Conservation (phyloP, 2,797 vertebrate species). For the Enteromius unitaeniatus region DNA sequence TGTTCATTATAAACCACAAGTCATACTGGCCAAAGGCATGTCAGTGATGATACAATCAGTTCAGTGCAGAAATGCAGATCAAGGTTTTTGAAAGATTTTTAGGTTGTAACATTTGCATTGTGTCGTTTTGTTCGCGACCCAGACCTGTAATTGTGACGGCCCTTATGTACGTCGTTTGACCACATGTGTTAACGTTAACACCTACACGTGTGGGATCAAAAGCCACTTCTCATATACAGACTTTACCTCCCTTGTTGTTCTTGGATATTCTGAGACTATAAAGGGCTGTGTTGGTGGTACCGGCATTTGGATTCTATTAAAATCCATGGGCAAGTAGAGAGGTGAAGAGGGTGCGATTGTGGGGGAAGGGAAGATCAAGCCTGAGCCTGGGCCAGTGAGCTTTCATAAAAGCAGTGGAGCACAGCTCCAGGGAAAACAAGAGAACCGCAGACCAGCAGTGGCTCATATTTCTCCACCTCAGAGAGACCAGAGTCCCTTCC, state of each 20-base stretch:
- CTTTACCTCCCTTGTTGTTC: neutral
- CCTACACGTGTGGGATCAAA: conserved; percentile 11
- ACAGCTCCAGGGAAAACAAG: conserved; percentile 58
- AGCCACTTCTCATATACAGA: conserved; percentile 10
- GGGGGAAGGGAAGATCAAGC: conserved; percentile 50
- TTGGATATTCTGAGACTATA: conserved; percentile 34
- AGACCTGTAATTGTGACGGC: conserved; percentile 16
- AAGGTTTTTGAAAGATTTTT: neutral
- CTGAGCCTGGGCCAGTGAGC: conserved; percentile 44
- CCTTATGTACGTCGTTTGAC: neutral
- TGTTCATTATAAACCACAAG: neutral
- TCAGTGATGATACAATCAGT: neutral
- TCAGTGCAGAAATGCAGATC: neutral
- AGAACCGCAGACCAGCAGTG: conserved; percentile 48
- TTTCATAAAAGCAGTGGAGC: conserved; percentile 60
- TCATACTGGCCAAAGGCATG: neutral
- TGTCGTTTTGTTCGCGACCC: neutral
- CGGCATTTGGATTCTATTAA: conserved; percentile 55
- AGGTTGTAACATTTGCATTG: neutral
- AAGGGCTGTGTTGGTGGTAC: neutral
- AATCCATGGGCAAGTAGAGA: conserved; percentile 38
- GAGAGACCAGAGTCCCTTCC: conserved; percentile 29
- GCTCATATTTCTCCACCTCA: conserved; percentile 53
- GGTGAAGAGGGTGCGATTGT: conserved; percentile 23
- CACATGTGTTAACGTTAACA: neutral